Base-by-base conservation (phyloP, 2,797 vertebrate species). In the Philypnodon macrostomus region DNA sequence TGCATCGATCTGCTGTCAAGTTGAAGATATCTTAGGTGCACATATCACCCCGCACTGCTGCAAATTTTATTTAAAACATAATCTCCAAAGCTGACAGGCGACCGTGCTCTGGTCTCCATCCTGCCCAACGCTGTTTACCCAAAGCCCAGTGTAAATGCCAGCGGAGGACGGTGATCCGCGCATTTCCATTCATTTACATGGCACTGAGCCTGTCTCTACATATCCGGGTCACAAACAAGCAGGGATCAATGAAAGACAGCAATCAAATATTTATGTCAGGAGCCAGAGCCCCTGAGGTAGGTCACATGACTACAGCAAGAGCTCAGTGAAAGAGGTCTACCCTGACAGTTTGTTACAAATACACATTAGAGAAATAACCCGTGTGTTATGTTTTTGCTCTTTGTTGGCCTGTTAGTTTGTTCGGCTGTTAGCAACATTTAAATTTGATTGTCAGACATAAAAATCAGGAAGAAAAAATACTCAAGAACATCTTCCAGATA, bases 121-220 rank as follows among this genome's bases (percentile, higher is more conserved):
- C 63, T 57, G 15, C 23, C 33, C 57, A 56, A 52, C 54, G 37
- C 62, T 86, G 79, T 87, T 87, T 82, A 80, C 78, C 42, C 78
- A 74, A 66, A 70, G 66, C 71, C 64, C 66, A 83, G 54, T 78
- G 87, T 86, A 86, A 86, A 88, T 87, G 85, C 77, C 85, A 87
- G 60, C 8, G 33, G 77, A 79, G 70, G 74, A 79, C 85, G 80
- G 76, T 62, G 71, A 81, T 68, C 77, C 80, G 59, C 39, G 48
- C 71, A 73, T 83, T 84, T 63, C 76, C 79, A 83, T 89, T 70
- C 76, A 87, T 89, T 87, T 85, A 89, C 84, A 57, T 65, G 56
- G 9, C 64, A 76, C 79, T 83, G 78, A 77, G 67, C 54, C 71
- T 57, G 72, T 71, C 62, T 81, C 78, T 70, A 61, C 67, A 39